Percentiles rank a stretch among this genome's conserved stretches.
Conservation (phyloP, 2,888 invertebrate genomes). For the Onchidella celtica region DNA sequence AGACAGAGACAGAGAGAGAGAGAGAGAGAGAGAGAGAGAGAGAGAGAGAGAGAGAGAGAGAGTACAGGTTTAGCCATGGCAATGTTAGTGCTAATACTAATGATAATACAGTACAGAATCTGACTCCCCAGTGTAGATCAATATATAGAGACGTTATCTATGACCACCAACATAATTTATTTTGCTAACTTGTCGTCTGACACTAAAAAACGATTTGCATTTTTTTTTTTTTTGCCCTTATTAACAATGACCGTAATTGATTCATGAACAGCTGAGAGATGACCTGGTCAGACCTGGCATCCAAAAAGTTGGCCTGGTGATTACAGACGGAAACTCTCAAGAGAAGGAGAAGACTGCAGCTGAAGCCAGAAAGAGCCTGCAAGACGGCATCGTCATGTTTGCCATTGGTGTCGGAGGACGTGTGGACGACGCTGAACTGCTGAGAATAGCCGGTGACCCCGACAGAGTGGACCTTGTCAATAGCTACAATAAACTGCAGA, state of each 20-base stretch:
- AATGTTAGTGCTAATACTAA: too few relatives aligned
- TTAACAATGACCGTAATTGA: background rate
- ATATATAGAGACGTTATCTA: too few relatives aligned
- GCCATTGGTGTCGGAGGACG: conserved; percentile 42
- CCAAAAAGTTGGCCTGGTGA: background rate
- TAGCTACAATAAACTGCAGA: conserved; percentile 1
- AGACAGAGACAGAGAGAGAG: too few relatives aligned
- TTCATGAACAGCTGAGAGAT: background rate
- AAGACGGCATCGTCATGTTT: conserved; percentile 45
- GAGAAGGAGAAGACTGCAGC: background rate
- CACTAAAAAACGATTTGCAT: too few relatives aligned
- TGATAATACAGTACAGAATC: too few relatives aligned
- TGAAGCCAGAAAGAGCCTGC: background rate
- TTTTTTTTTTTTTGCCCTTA: too few relatives aligned
- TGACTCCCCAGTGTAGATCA: too few relatives aligned
- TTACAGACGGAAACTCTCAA: background rate
- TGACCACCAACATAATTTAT: too few relatives aligned
- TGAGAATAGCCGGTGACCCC: conserved; percentile 47
- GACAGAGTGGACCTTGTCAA: conserved; percentile 12
- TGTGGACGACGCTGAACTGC: conserved; percentile 30
- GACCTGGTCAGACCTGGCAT: background rate
- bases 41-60: too few relatives aligned
- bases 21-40: too few relatives aligned
- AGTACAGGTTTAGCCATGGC: too few relatives aligned
- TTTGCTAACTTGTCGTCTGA: too few relatives aligned